A percentile compares a stretch with the other conserved stretches of the same genome.
Evolutionary conservation across 2,888 invertebrate species (phyloP).

Genomic region (Entomobrya proxima): DNA sequence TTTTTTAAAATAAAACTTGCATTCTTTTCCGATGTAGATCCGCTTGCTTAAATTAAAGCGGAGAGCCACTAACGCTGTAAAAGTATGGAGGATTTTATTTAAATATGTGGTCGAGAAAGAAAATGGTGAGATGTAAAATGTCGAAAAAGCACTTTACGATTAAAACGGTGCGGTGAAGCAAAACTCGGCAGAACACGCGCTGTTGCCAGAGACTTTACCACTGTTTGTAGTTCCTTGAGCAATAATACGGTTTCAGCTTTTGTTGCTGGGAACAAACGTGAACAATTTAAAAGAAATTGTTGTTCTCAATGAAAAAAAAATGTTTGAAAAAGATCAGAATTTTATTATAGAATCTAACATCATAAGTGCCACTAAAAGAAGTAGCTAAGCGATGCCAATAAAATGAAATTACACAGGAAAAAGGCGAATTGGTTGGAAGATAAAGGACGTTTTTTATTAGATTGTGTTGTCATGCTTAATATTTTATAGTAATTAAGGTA

Average conservation of each 20-base stretch:
- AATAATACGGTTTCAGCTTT: no score
- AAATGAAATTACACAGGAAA: no score
- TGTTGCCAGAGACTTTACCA: no score
- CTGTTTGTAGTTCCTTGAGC: no score
- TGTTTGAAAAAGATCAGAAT: neutral
- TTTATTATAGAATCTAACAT: neutral
- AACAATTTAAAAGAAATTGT: constrained; percentile 29
- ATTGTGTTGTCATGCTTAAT: no score
- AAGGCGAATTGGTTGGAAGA: no score
- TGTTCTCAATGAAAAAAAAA: neutral
- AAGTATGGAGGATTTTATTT: constrained; percentile 6
- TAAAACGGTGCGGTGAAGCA: neutral
- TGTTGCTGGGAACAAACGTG: no score
- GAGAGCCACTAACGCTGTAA: neutral
- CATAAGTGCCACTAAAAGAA: neutral
- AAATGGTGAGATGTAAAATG: neutral
- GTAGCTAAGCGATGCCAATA: no score
- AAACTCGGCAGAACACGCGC: neutral
- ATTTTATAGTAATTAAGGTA: no score
- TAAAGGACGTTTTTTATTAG: no score
- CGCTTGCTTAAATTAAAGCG: neutral
- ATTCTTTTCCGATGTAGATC: no score
- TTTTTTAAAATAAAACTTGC: neutral
- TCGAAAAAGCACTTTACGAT: neutral
- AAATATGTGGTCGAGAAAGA: neutral